Conservation (phyloP, 2,113 vertebrate genomes). For the Dicaeum eximium region DNA sequence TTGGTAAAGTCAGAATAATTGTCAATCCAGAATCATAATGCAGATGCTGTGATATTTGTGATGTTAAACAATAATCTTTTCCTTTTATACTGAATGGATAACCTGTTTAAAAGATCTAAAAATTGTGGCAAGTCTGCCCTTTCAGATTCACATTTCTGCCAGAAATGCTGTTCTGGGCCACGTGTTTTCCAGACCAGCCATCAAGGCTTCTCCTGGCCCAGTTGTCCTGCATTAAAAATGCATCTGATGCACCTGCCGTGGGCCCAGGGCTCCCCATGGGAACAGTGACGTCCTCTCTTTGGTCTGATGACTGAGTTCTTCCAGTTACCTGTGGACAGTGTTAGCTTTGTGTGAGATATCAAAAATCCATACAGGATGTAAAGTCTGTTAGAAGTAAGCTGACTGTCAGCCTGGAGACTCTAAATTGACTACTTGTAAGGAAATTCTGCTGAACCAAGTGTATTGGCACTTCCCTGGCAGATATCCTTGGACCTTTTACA, state of each 20-base stretch:
- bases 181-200: not conserved
- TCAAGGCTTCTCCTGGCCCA: slow-evolving; percentile 16
- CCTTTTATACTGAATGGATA: not conserved
- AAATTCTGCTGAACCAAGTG: slow-evolving; percentile 79
- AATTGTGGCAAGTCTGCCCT: not conserved
- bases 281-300: slow-evolving; percentile 22
- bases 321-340: slow-evolving; percentile 24
- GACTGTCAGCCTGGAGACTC: slow-evolving; percentile 74
- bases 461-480: slow-evolving; percentile 78
- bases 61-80: not conserved
- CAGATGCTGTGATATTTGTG: not conserved
- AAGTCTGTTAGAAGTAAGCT: slow-evolving; percentile 84
- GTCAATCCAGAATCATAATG: not conserved
- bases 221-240: slow-evolving; percentile 65
- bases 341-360: slow-evolving; percentile 58
- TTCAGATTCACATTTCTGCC: not conserved
- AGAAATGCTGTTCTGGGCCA: slow-evolving; percentile 16
- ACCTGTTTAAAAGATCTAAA: not conserved
- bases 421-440: slow-evolving; percentile 83
- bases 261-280: not conserved
- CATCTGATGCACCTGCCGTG: slow-evolving; percentile 17
- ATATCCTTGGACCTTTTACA: slow-evolving; percentile 71
- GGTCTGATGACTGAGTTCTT: slow-evolving; percentile 35
- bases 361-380: slow-evolving; percentile 78
- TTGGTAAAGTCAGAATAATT: not conserved